Evolutionary conservation across 2,797 vertebrate genomes (phyloP).

Genomic region (Sebastes goodei): DNA sequence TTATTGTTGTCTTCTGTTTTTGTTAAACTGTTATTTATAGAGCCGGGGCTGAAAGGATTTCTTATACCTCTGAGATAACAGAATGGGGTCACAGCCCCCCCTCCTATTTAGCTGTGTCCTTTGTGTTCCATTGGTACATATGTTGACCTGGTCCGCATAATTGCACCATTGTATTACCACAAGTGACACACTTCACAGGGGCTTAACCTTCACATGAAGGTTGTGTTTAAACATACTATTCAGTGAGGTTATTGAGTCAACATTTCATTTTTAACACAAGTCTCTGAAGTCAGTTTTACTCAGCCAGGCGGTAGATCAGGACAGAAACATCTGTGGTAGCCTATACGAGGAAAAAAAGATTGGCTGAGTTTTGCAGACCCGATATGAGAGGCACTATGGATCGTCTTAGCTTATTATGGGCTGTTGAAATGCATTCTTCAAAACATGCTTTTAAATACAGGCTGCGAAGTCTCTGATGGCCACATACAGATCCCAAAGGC

Average conservation of each 20-base stretch:
- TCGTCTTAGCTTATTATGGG: constrained; percentile 68
- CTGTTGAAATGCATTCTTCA: constrained; percentile 71
- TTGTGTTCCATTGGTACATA: constrained; percentile 60
- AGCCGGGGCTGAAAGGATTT: constrained; percentile 35
- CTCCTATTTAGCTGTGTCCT: constrained; percentile 42
- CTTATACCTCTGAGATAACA: constrained; percentile 29
- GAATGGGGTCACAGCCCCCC: constrained; percentile 55
- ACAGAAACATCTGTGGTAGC: constrained; percentile 42
- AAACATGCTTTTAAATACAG: constrained; percentile 78
- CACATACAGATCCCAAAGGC: constrained; percentile 71
- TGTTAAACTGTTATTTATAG: constrained; percentile 12
- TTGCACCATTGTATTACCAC: constrained; percentile 48
- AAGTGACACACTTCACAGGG: constrained; percentile 55
- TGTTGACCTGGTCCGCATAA: constrained; percentile 58
- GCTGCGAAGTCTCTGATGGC: constrained; percentile 77
- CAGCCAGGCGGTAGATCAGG: constrained; percentile 49
- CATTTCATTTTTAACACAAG: constrained; percentile 32
- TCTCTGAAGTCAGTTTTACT: constrained; percentile 53
- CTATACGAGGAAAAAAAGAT: constrained; percentile 17
- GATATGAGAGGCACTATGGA: constrained; percentile 52
- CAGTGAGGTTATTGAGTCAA: constrained; percentile 41
- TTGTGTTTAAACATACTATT: constrained; percentile 23
- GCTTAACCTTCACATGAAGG: constrained; percentile 49
- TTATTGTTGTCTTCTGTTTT: neutral
- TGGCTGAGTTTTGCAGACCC: constrained; percentile 49